phyloP scores from a whole-genome alignment of 2,113 vertebrate species.

The Pao palembangensis region DNA sequence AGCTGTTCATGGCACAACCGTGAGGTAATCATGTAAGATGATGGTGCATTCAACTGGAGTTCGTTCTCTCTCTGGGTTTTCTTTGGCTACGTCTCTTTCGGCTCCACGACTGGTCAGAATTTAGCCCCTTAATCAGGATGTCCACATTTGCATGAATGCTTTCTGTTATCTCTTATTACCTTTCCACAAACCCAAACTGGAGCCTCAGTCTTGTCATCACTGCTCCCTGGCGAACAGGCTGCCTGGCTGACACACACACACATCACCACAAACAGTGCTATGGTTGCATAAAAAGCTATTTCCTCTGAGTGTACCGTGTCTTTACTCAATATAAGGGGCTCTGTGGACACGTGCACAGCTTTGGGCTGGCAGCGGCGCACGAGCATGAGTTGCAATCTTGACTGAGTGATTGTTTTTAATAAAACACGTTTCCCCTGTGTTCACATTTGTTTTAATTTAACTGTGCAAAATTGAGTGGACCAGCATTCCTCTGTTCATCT shows the following conservation, averaged over 20 bases:
- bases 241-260: slow-evolving; percentile 13
- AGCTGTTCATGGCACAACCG: too few species aligned
- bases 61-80: too few species aligned
- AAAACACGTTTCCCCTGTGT: slow-evolving; percentile 23
- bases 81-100: too few species aligned
- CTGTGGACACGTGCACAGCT: slow-evolving; percentile 46
- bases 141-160: too few species aligned
- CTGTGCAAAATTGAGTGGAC: slow-evolving; percentile 31
- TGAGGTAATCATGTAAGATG: too few species aligned
- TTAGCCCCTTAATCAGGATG: too few species aligned
- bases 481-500: slow-evolving; percentile 24
- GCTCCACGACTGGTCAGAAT: too few species aligned
- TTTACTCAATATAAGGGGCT: slow-evolving; percentile 49
- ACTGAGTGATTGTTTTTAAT: slow-evolving; percentile 68
- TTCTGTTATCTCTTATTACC: too few species aligned
- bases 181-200: not conserved
- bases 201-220: slow-evolving; percentile 12
- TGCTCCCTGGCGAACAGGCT: slow-evolving; percentile 27
- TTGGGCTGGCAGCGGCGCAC: slow-evolving; percentile 34
- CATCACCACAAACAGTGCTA: slow-evolving; percentile 15
- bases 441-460: slow-evolving; percentile 55
- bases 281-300: slow-evolving; percentile 43
- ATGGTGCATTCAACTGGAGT: too few species aligned
- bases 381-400: slow-evolving; percentile 40
- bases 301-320: slow-evolving; percentile 41